Percentiles rank a stretch among this genome's conserved stretches.
Evolutionary conservation across 1,140 invertebrate species (phyloP).

Genomic region (Pogonomyrmex barbatus): DNA sequence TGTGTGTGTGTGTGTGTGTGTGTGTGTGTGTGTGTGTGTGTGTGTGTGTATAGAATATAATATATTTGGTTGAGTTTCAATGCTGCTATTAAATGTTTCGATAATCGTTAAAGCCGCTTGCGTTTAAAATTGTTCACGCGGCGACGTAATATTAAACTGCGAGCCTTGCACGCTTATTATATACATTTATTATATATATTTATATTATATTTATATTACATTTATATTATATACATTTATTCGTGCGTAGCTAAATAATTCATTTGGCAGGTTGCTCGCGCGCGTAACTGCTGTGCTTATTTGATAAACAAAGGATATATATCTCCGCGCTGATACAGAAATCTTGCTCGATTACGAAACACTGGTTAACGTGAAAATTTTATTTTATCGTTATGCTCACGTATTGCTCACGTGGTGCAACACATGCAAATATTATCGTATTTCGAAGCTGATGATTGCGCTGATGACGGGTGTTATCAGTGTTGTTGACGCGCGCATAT

Average conservation of each 20-base stretch:
- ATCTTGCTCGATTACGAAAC: constrained; percentile 48
- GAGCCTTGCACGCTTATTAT: neutral
- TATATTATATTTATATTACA: too few species aligned
- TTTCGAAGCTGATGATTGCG: constrained; percentile 40
- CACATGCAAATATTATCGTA: constrained; percentile 36
- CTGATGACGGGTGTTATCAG: constrained; percentile 3
- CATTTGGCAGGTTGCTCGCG: constrained; percentile 11
- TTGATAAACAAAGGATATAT: constrained; percentile 47
- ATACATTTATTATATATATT: constrained; percentile 52
- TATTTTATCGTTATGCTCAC: constrained; percentile 32
- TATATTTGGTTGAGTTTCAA: constrained; percentile 12
- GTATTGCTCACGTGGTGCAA: constrained; percentile 10
- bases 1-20: neutral
- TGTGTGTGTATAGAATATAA: neutral
- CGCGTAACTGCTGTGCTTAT: constrained; percentile 28
- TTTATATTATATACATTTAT: constrained; percentile 55
- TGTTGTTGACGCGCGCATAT: neutral
- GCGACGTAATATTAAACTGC: constrained; percentile 39
- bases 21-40: neutral
- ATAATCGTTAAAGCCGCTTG: constrained; percentile 36
- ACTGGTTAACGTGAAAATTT: constrained; percentile 17
- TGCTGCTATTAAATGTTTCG: constrained; percentile 33
- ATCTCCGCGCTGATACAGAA: constrained; percentile 15
- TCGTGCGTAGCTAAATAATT: constrained; percentile 42
- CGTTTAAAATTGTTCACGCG: constrained; percentile 37